Evolutionary conservation across 2,888 invertebrate genomes (phyloP).

Genomic region (Cyaniris semiargus): DNA sequence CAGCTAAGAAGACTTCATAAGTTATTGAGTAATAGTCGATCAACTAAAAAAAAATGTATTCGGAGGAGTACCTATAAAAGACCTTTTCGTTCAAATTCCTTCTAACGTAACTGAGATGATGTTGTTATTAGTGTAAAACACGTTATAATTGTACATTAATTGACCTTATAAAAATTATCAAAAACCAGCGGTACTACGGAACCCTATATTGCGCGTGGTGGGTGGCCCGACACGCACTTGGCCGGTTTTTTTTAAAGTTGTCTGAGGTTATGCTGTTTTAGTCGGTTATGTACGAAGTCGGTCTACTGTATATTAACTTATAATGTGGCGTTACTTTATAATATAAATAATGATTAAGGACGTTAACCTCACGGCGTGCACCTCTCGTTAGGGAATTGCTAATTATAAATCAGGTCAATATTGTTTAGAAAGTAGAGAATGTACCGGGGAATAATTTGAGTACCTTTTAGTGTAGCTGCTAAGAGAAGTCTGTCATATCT

Average conservation of each 20-base stretch:
- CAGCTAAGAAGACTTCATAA: no score
- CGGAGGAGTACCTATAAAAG: no score
- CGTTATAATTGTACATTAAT: no score
- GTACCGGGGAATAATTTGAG: not conserved
- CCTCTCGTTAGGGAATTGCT: constrained; percentile 21
- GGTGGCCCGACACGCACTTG: no score
- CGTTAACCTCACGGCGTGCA: constrained; percentile 14
- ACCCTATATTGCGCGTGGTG: no score
- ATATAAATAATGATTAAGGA: constrained; percentile 1
- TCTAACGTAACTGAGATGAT: no score
- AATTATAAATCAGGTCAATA: constrained; percentile 25
- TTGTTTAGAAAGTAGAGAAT: constrained; percentile 20
- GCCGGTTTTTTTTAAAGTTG: not conserved
- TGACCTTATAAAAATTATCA: no score
- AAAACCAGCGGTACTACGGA: no score
- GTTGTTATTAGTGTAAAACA: no score
- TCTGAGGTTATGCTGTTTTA: not conserved
- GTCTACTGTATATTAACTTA: not conserved
- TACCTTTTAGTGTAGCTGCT: not conserved
- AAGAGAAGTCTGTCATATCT: not conserved
- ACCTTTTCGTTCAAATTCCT: no score
- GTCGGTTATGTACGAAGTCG: not conserved
- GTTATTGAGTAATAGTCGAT: no score
- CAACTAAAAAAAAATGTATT: no score
- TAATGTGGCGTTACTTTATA: not conserved